Conservation (phyloP, 2,797 vertebrate species). For the Kryptolebias ocellatus region DNA sequence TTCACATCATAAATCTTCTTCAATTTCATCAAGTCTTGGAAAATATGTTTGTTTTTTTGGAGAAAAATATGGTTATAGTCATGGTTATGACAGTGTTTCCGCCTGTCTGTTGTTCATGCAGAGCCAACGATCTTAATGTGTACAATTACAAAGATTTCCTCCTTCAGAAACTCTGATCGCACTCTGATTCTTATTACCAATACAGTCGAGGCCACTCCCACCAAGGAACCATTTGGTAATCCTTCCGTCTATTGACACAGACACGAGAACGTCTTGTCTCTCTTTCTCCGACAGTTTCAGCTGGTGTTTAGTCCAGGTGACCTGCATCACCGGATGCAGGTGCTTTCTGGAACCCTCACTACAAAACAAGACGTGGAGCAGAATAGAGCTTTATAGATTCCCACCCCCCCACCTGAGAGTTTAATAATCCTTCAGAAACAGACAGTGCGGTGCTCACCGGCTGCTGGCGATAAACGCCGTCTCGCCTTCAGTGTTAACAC, state of each 20-base stretch:
- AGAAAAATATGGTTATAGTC: not conserved
- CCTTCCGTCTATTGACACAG: slow-evolving; percentile 87
- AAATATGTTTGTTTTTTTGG: slow-evolving; percentile 2
- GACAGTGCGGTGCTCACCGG: slow-evolving; percentile 63
- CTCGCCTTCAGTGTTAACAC: slow-evolving; percentile 59
- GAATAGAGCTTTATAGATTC: not conserved
- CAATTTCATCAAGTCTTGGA: slow-evolving; percentile 86
- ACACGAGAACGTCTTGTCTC: slow-evolving; percentile 82
- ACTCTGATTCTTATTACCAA: slow-evolving; percentile 72
- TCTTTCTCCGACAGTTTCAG: slow-evolving; percentile 67
- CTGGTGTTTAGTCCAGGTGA: slow-evolving; percentile 85
- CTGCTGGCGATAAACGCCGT: slow-evolving; percentile 65
- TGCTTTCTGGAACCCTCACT: slow-evolving; percentile 84
- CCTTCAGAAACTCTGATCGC: not conserved
- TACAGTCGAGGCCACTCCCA: slow-evolving; percentile 80
- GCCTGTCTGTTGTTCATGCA: too few relatives aligned
- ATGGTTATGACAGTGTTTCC: not conserved
- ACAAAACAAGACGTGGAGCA: slow-evolving; percentile 5
- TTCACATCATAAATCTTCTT: slow-evolving; percentile 51
- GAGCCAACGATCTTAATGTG: not conserved
- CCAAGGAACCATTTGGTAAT: slow-evolving; percentile 85
- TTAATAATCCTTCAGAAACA: too few relatives aligned
- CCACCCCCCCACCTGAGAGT: too few relatives aligned
- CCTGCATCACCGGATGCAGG: slow-evolving; percentile 84
- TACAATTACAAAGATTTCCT: not conserved